A percentile compares a stretch with the other conserved stretches of the same genome.
Evolutionary conservation across 1,140 invertebrate genomes (phyloP).

Genomic region (Apocrypta bakeri): DNA sequence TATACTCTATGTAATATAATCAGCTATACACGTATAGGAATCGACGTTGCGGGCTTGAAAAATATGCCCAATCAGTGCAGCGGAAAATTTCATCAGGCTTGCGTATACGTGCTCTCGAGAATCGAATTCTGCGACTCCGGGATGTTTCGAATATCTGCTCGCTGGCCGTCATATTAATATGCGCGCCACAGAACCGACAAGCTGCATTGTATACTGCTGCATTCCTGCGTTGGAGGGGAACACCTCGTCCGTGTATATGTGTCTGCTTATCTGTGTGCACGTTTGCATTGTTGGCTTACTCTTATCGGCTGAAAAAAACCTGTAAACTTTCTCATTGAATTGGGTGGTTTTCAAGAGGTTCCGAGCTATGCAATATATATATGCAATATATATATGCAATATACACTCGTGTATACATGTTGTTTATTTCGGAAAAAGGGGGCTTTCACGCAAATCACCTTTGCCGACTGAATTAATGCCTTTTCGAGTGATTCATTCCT

Average conservation of each 20-base stretch:
- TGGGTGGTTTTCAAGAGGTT: no score
- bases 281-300: neutral
- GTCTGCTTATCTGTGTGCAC: no score
- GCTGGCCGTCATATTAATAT: conserved; percentile 30
- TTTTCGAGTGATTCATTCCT: conserved; percentile 51
- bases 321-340: neutral
- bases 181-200: conserved; percentile 5
- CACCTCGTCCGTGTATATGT: neutral
- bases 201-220: neutral
- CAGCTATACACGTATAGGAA: neutral
- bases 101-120: neutral
- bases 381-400: no score
- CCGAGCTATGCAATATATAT: neutral
- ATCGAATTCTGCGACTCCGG: conserved; percentile 18
- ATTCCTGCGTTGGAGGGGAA: neutral
- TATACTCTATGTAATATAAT: no score
- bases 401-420: neutral
- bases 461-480: conserved; percentile 21
- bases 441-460: conserved; percentile 30
- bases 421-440: conserved; percentile 21
- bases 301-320: neutral
- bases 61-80: neutral
- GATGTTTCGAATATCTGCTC: conserved; percentile 29
- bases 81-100: conserved; percentile 12
- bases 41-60: neutral